Evolutionary conservation across 2,888 invertebrate species (phyloP).

Genomic region (Zeuzera pyrina): DNA sequence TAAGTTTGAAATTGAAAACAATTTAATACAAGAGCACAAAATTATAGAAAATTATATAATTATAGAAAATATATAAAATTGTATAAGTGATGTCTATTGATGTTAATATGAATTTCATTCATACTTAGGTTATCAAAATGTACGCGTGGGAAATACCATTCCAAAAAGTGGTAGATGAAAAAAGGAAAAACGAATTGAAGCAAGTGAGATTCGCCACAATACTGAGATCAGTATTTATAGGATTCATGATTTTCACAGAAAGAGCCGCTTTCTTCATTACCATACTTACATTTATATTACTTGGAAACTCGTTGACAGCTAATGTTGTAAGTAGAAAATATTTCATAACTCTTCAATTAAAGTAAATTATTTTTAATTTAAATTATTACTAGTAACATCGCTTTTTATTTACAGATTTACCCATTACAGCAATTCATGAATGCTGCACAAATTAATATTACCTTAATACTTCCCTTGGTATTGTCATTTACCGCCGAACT

Average conservation of each 20-base stretch:
- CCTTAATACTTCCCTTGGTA: constrained; percentile 58
- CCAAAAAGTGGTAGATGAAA: constrained; percentile 80
- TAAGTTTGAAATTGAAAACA: too few relatives aligned
- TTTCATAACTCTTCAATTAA: neutral
- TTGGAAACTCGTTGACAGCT: constrained; percentile 78
- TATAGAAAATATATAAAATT: too few relatives aligned
- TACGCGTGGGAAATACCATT: constrained; percentile 97
- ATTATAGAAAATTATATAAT: too few relatives aligned
- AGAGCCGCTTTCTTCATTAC: constrained; percentile 85
- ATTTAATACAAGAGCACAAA: too few relatives aligned
- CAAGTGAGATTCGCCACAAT: constrained; percentile 76
- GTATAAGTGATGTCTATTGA: too few relatives aligned
- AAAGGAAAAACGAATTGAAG: constrained; percentile 73
- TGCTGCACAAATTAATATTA: constrained; percentile 56
- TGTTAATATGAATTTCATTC: too few relatives aligned
- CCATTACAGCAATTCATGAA: constrained; percentile 61
- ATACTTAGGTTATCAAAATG: constrained; percentile 91
- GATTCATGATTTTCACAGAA: constrained; percentile 86
- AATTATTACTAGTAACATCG: neutral
- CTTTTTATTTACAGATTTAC: constrained; percentile 44
- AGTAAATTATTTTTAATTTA: neutral
- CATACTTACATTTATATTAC: constrained; percentile 78
- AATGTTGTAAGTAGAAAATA: constrained; percentile 72
- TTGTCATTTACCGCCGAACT: constrained; percentile 72
- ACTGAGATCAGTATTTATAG: constrained; percentile 78